Evolutionary conservation across 2,888 invertebrate species (phyloP), one percentile per base, ranked within the genome.

Genomic region (Malthinus seriepunctatus): DNA sequence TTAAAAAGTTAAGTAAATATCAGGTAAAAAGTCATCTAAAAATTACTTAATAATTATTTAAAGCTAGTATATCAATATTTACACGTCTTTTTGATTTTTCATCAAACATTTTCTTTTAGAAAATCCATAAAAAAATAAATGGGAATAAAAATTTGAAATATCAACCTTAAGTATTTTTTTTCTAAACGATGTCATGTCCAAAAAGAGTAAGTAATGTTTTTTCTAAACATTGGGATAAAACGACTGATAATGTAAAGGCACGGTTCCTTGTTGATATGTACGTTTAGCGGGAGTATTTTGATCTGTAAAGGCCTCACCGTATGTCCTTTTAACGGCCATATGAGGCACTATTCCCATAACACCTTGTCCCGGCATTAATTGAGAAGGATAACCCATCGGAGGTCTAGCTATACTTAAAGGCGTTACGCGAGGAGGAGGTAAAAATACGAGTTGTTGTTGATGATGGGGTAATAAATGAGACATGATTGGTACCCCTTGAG

Each of bases 161-260:
- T 23, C 45, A 32, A 45, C 23, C 3, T 3, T 23, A 23, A 23
- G 23, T 23, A 23, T 3, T 23, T 5, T 3, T 23, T 5, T 23
- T 23, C 33, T 8, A 8, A 8, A 33, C 33, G 10, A 10, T 35
- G 10, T 9, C 9, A 35, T 35, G 10, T 35, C 35, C 2, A 35
- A 35, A 35, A 10, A 2, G 10, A 10, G n/a, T n/a, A 35, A 7
- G 9, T 35, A 35, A 35, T 10, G 10, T 3, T 32, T 42, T 34
- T 54, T n/a, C n/a, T 72, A 77, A 70, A 78, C 76, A 63, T 77
- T 78, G 5, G 76, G 76, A 66, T 79, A 79, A 66, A 78, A 79
- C 32, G 70, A 73, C 12, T 70, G 76, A 63, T 79, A 79, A 32
- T 60, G 63, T 10, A 78, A 66, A n/a, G 77, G 72, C 47, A 73